Evolutionary conservation across 2,113 vertebrate species (phyloP), one percentile per base, ranked within the genome.

Genomic region (Sceloporus tristichus): DNA sequence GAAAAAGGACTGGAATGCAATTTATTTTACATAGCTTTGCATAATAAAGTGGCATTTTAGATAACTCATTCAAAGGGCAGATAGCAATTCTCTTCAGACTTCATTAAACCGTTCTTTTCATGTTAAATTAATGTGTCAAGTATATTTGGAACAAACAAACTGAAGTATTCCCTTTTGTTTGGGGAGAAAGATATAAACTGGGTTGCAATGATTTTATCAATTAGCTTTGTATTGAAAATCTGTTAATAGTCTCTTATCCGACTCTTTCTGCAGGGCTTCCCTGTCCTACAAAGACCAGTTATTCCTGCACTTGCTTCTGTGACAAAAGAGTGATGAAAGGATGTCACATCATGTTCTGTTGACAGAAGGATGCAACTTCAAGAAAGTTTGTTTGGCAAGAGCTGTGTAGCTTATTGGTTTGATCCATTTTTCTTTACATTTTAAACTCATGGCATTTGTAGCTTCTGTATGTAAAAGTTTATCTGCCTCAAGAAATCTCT

Each of bases 21-120:
- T 95, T 96, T 96, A 96, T 97, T 97, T 96, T 95, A 94, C 87
- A 90, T 89, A 94, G 92, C 93, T 97, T 96, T 96, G 92, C 95
- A 96, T 95, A 96, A 95, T 94, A 95, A 97, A 96, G 95, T 94
- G 78, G 91, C 90, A 93, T 94, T 96, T 95, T 94, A 96, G 94
- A 93, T 96, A 94, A 94, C 94, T 96, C 94, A 94, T 95, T 96
- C 94, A 95, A 94, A 96, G 92, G 88, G 89, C 81, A 94, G 93
- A 96, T 94, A 95, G 78, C 92, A 96, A 95, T 95, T 95, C 96
- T 93, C 93, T 90, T 92, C 92, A 96, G 95, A 95, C 90, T 96
- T 97, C 91, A 95, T 96, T 96, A 96, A 96, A 94, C 95, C 89
- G 87, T 62, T 92, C 88, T 95, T 97, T 96, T 95, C 94, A 95